These are phyloP conservation scores for Coptodon rendalli DNA, from an alignment of 2,113 vertebrate genomes.

Conservation along the genomic window DNA sequence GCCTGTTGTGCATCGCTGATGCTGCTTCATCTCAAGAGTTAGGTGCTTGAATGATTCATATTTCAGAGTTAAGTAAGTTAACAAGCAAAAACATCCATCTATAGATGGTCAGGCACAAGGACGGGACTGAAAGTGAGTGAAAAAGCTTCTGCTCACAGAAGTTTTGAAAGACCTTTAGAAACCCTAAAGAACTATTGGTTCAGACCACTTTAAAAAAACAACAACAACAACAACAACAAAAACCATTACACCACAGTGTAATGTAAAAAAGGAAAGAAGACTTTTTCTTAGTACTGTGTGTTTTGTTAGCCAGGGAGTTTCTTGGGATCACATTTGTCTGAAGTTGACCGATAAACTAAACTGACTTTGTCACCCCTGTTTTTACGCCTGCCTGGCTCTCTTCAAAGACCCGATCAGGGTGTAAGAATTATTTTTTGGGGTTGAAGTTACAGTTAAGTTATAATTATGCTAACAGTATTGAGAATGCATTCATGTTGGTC, in stretches of 20 bases:
- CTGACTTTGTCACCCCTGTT: neutral
- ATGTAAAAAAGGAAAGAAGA: neutral
- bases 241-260: neutral
- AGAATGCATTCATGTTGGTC: neutral
- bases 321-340: neutral
- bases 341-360: neutral
- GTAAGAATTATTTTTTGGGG: neutral
- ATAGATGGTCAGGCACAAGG: rapidly evolving
- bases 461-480: neutral
- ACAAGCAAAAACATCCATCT: neutral
- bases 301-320: neutral
- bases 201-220: neutral
- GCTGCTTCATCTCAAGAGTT: neutral
- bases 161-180: neutral
- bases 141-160: neutral
- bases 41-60: neutral
- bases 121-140: neutral
- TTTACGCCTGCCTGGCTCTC: rapidly evolving
- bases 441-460: neutral
- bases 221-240: neutral
- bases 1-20: neutral
- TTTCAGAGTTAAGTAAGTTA: neutral
- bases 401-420: neutral
- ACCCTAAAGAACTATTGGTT: neutral
- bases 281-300: neutral